Conservation (phyloP, 2,113 vertebrate genomes). For the Indicator indicator region DNA sequence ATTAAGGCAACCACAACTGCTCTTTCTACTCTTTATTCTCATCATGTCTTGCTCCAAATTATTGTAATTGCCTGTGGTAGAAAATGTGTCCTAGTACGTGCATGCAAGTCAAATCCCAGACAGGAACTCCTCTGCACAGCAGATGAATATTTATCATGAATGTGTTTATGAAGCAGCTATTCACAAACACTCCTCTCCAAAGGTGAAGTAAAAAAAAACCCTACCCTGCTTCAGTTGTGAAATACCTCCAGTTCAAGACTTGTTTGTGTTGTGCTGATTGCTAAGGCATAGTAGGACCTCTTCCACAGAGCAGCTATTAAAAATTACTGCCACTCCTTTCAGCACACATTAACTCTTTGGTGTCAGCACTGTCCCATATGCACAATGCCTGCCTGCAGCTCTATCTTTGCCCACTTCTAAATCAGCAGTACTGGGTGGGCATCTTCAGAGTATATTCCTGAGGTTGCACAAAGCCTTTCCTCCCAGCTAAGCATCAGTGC, state of each 20-base stretch:
- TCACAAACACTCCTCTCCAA: constrained; percentile 21
- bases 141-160: constrained; percentile 35
- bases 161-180: not conserved
- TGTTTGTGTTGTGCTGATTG: not conserved
- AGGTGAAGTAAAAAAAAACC: not conserved
- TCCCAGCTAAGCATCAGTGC: not conserved
- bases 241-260: not conserved
- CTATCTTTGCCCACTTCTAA: not conserved
- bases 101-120: constrained; percentile 6
- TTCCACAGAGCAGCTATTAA: not conserved
- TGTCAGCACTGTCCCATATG: not conserved
- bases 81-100: not conserved
- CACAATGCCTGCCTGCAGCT: not conserved
- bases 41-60: constrained; percentile 37
- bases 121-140: not conserved
- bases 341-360: not conserved
- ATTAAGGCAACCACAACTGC: not conserved
- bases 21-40: constrained; percentile 28
- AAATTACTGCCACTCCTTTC: not conserved
- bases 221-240: not conserved
- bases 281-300: not conserved
- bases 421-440: not conserved
- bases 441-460: not conserved
- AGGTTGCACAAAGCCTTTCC: not conserved
- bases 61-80: constrained; percentile 36